Percentiles rank a stretch among this genome's conserved stretches.
Conservation (phyloP, 2,888 invertebrate species). For the Patella caerulea region DNA sequence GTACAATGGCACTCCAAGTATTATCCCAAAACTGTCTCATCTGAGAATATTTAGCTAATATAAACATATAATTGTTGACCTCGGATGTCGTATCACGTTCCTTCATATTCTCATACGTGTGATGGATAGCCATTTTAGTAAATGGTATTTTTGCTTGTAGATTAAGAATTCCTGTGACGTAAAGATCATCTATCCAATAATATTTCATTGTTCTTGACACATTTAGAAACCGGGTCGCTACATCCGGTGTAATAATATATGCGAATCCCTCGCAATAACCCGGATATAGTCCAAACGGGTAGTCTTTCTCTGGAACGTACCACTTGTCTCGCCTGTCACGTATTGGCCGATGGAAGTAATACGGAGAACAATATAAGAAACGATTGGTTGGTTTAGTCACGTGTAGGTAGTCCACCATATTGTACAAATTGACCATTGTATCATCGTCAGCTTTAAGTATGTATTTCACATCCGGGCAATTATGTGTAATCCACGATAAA, state of each 20-base stretch:
- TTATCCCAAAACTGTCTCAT: neutral
- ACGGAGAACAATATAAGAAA: slow-evolving; percentile 50
- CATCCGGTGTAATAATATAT: slow-evolving; percentile 23
- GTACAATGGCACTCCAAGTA: neutral
- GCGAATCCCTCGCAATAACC: slow-evolving; percentile 53
- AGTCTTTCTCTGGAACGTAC: slow-evolving; percentile 46
- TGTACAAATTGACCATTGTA: slow-evolving; percentile 72
- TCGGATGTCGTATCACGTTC: neutral
- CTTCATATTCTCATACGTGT: neutral
- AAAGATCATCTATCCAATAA: slow-evolving; percentile 63
- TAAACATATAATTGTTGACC: neutral
- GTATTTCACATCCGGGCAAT: slow-evolving; percentile 61
- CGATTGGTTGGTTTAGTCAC: slow-evolving; percentile 33
- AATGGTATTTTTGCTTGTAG: slow-evolving; percentile 1
- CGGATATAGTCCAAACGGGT: slow-evolving; percentile 51
- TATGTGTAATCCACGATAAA: slow-evolving; percentile 58
- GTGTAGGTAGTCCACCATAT: slow-evolving; percentile 72
- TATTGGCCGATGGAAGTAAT: slow-evolving; percentile 39
- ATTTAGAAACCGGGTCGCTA: slow-evolving; percentile 16
- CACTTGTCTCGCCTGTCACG: slow-evolving; percentile 45
- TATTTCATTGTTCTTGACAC: slow-evolving; percentile 39
- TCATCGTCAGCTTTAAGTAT: slow-evolving; percentile 70
- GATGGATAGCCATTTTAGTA: neutral
- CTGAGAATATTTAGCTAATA: neutral
- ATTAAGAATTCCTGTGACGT: slow-evolving; percentile 54